phyloP scores from a whole-genome alignment of 2,888 invertebrate species.

The Sphaerophoria taeniata region DNA sequence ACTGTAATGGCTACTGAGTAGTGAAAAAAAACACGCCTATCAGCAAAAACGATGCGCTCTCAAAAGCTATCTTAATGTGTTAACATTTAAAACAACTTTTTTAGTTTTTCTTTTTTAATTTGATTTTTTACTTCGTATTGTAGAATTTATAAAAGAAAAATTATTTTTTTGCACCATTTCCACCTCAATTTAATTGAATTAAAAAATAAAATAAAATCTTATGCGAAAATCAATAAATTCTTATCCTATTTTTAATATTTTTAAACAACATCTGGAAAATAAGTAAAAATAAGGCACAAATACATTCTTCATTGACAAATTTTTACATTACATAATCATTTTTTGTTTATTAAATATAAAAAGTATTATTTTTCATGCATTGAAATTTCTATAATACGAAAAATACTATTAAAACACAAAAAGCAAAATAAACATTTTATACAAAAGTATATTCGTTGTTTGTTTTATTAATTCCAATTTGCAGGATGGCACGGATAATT shows the following conservation, averaged over 20 bases:
- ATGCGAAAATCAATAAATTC: not conserved
- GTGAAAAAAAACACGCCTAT: too few relatives aligned
- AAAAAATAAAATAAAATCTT: constrained; percentile 17
- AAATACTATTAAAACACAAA: constrained; percentile 13
- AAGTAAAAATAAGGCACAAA: constrained; percentile 61
- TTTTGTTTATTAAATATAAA: constrained; percentile 11
- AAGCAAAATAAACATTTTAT: constrained; percentile 16
- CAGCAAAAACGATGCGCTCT: too few relatives aligned
- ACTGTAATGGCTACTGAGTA: too few relatives aligned
- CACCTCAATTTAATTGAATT: constrained; percentile 32
- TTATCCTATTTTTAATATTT: constrained; percentile 19
- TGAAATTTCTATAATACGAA: not conserved
- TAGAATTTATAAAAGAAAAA: constrained; percentile 16
- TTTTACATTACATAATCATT: constrained; percentile 21
- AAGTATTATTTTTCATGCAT: not conserved
- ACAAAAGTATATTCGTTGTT: constrained; percentile 62
- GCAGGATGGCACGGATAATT: constrained; percentile 60
- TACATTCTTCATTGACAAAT: constrained; percentile 40
- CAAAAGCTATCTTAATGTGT: too few relatives aligned
- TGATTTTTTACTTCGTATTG: not conserved
- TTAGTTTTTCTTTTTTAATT: too few relatives aligned
- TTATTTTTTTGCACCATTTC: constrained; percentile 52
- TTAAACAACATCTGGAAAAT: constrained; percentile 32
- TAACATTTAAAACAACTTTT: too few relatives aligned
- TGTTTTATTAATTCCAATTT: constrained; percentile 19